Percentiles rank a stretch among this genome's conserved stretches.
Conservation (phyloP, 2,113 vertebrate species). For the Diadophis punctatus region DNA sequence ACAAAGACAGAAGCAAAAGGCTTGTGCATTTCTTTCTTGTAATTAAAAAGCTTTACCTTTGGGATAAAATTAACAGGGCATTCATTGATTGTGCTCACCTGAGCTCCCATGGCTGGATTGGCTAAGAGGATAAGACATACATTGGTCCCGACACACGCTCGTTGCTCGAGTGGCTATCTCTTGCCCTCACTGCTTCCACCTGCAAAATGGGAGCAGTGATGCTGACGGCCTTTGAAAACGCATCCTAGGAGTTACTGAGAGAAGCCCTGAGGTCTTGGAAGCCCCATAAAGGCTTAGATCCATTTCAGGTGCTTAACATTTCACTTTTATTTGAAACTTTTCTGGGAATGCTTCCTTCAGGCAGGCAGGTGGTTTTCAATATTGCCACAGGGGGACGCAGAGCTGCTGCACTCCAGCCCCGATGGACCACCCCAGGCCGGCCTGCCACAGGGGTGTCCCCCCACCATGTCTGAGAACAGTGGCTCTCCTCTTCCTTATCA, state of each 20-base stretch:
- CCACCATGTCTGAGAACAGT: background rate
- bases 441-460: background rate
- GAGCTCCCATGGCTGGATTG: background rate
- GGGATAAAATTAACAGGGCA: background rate
- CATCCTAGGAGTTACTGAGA: too few relatives aligned
- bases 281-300: background rate
- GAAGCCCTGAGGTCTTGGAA: background rate
- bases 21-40: background rate
- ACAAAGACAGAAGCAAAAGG: background rate
- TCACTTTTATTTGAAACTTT: background rate
- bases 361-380: background rate
- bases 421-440: background rate
- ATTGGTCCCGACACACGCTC: background rate
- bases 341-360: background rate
- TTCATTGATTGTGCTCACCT: background rate
- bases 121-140: background rate
- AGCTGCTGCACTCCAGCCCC: background rate
- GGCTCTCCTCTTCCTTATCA: slow-evolving; percentile 36
- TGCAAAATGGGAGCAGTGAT: background rate
- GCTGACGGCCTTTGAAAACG: background rate
- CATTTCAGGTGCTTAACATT: background rate
- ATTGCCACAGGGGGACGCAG: background rate
- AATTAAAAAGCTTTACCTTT: background rate
- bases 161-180: too few relatives aligned
- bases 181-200: background rate